Base-by-base conservation (phyloP, 2,113 vertebrate genomes). In the Leiothrix lutea region DNA sequence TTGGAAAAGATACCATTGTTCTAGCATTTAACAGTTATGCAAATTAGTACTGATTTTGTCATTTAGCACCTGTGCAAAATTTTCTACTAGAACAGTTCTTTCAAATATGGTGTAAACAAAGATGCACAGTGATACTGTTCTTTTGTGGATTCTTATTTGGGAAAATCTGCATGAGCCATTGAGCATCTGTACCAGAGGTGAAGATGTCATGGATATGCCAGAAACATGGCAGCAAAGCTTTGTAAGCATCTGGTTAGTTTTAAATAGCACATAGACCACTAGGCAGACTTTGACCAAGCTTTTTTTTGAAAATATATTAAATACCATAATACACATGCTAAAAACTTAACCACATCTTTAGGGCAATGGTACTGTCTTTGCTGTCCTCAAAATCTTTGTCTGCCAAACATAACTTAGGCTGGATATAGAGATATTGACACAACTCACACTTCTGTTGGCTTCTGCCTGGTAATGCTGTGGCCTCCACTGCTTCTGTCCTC, bases 391-490 rank as follows among this genome's bases (percentile, higher is more conserved):
- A 93, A 79, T 50, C 21, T 70, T 62, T 50, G 19, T 80, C 47
- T 78, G 74, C 47, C 64, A 79, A 91, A 69, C 15, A 14, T 83
- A 84, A 64, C 69, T 95, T 86, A 47, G 64, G 79, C 84, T 89
- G 93, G 69, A 89, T 97, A 24, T 78, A 79, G 85, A 93, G 70
- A 29, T 79, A 36, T 29, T 94, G 92, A 97, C 87, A 77, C 84
- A 96, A 95, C 66, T 96, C 78, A 48, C 72, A 72, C 92, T 92
- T 94, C 62, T 97, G 86, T 93, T 97, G 92, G 96, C 79, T 93
- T 86, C 61, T 90, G 91, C 81, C 69, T 87, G 79, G 19, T 88
- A 72, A 70, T n/a, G 36, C 86, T 91, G 87, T 60, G 75, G 91
- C 86, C 85, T 88, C 29, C 22, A 6, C 92, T 96, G 78, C 47